Evolutionary conservation across 2,888 invertebrate genomes (phyloP).

Genomic region (Diabrotica balteata): DNA sequence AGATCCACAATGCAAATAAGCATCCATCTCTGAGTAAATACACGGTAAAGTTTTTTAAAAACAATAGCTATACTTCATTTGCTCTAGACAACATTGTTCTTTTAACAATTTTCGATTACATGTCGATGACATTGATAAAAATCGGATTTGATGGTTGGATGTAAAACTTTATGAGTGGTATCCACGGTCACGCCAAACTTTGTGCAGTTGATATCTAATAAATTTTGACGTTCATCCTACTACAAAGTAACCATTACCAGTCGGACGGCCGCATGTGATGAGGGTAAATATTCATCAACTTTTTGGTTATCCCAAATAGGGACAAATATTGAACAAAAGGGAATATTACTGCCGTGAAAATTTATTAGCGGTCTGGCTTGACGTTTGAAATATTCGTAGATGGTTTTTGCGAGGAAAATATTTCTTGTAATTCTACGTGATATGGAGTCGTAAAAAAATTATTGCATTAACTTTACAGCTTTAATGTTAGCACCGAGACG

Average conservation of each 20-base stretch:
- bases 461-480: too few relatives aligned
- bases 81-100: constrained; percentile 6
- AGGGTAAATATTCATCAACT: constrained; percentile 17
- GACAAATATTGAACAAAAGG: neutral
- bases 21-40: too few relatives aligned
- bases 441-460: too few relatives aligned
- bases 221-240: constrained; percentile 19
- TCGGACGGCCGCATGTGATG: constrained; percentile 2
- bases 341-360: neutral
- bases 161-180: constrained; percentile 22
- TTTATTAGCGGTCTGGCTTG: constrained; percentile 2
- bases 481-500: too few relatives aligned
- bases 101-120: constrained; percentile 2
- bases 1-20: too few relatives aligned
- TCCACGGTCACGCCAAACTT: constrained; percentile 8
- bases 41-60: neutral
- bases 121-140: constrained; percentile 16
- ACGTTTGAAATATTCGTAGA: neutral
- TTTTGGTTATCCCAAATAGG: constrained; percentile 12
- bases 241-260: constrained; percentile 23
- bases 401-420: neutral
- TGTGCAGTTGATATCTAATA: constrained; percentile 17
- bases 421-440: neutral
- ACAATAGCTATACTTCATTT: neutral
- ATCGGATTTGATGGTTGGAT: constrained; percentile 20